These are phyloP conservation scores for Chymomyza amoena DNA, from an alignment of 2,888 invertebrate species.

Conservation along the genomic window DNA sequence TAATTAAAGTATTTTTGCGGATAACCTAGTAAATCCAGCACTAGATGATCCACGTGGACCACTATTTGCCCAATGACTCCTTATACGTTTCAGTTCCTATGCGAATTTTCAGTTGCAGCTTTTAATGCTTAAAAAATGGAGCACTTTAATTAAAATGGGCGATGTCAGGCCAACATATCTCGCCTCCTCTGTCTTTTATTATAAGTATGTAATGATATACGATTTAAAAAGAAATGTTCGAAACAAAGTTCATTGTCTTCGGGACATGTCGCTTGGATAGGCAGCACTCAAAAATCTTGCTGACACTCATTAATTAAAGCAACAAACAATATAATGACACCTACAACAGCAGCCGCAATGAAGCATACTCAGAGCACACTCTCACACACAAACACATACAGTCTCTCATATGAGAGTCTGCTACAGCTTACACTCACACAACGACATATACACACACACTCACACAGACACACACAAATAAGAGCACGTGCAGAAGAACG, in stretches of 20 bases:
- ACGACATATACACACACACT: background rate
- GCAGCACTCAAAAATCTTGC: constrained; percentile 24
- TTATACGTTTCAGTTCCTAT: too few species aligned
- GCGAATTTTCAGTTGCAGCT: too few species aligned
- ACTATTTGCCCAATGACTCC: too few species aligned
- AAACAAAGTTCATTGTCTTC: constrained; percentile 44
- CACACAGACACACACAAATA: background rate
- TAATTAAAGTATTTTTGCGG: too few species aligned
- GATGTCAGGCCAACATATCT: too few species aligned
- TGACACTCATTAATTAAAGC: constrained; percentile 57
- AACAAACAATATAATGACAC: constrained; percentile 46
- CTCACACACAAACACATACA: constrained; percentile 9
- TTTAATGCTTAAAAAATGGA: too few species aligned
- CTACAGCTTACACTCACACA: background rate
- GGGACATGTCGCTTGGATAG: constrained; percentile 9
- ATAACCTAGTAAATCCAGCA: too few species aligned
- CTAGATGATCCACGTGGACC: too few species aligned
- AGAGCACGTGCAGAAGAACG: constrained; percentile 46
- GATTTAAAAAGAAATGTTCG: background rate
- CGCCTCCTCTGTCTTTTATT: background rate
- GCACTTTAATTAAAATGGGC: too few species aligned
- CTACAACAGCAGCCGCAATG: constrained; percentile 20
- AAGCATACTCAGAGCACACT: background rate
- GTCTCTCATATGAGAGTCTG: background rate
- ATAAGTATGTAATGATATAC: background rate